phyloP scores from a whole-genome alignment of 2,888 invertebrate genomes.

The Aphidius colemani region DNA sequence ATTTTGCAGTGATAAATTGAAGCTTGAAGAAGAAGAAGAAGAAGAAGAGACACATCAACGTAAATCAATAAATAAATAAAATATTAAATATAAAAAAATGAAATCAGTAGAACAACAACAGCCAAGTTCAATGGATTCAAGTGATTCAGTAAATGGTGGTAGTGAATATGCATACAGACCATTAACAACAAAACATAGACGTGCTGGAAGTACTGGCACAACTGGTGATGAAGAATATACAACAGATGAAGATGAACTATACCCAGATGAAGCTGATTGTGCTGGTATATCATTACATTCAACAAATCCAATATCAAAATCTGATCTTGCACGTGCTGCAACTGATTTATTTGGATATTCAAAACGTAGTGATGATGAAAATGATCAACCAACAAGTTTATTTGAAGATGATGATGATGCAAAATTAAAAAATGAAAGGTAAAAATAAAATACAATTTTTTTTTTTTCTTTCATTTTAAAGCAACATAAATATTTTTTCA shows the following conservation, averaged over 20 bases:
- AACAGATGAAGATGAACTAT: constrained; percentile 62
- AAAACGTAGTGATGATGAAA: constrained; percentile 41
- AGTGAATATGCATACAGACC: constrained; percentile 54
- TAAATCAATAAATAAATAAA: constrained; percentile 3
- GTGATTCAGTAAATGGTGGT: constrained; percentile 46
- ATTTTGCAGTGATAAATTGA: neutral
- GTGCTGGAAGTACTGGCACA: constrained; percentile 62
- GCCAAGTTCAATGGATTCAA: constrained; percentile 51
- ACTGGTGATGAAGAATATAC: constrained; percentile 65
- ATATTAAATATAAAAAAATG: constrained; percentile 35
- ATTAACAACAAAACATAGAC: constrained; percentile 52
- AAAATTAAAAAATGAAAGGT: neutral
- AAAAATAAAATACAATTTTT: neutral
- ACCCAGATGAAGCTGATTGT: constrained; percentile 61
- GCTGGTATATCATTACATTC: constrained; percentile 42
- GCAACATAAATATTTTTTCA: neutral
- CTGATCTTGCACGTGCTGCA: constrained; percentile 53
- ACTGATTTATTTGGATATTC: constrained; percentile 53
- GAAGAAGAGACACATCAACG: neutral
- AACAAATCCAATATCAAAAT: constrained; percentile 50
- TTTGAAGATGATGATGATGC: constrained; percentile 55
- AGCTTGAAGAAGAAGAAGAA: neutral
- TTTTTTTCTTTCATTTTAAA: no score
- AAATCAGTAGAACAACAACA: constrained; percentile 47
- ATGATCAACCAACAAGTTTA: constrained; percentile 60